Conservation (phyloP, 2,797 vertebrate species). For the Ptychadena robeensis region DNA sequence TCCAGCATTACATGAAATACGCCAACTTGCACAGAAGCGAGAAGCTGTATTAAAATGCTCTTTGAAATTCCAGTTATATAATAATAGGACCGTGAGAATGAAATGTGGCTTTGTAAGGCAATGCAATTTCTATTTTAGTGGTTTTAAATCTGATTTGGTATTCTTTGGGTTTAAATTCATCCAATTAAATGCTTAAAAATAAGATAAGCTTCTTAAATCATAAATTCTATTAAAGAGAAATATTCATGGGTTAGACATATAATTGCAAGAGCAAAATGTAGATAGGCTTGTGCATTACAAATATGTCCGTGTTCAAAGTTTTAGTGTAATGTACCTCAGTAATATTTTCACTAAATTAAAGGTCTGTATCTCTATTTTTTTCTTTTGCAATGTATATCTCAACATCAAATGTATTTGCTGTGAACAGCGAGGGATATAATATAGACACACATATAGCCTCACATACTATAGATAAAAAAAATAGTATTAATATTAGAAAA, state of each 20-base stretch:
- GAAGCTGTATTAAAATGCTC: neutral
- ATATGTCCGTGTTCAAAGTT: neutral
- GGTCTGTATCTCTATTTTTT: neutral
- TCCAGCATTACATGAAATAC: neutral
- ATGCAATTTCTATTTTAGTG: neutral
- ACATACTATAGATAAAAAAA: too few relatives aligned
- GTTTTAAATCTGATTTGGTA: slow-evolving; percentile 3
- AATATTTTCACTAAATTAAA: neutral
- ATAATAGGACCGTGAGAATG: slow-evolving; percentile 6
- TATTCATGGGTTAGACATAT: slow-evolving; percentile 1
- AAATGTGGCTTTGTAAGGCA: slow-evolving; percentile 1
- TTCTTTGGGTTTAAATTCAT: slow-evolving; percentile 8
- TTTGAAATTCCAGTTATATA: neutral
- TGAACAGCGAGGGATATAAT: too few relatives aligned
- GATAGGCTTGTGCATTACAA: neutral
- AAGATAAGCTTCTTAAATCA: slow-evolving; percentile 7
- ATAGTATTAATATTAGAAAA: too few relatives aligned
- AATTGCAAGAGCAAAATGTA: slow-evolving; percentile 3
- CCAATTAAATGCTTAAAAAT: slow-evolving; percentile 13
- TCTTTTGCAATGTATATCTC: too few relatives aligned
- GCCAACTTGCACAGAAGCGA: neutral
- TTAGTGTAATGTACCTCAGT: neutral
- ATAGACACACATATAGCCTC: too few relatives aligned
- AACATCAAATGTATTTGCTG: too few relatives aligned
- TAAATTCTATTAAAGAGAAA: neutral